Evolutionary conservation across 2,888 invertebrate genomes (phyloP), one percentile per base, ranked within the genome.

Genomic region (Phymatocera aterrima): DNA sequence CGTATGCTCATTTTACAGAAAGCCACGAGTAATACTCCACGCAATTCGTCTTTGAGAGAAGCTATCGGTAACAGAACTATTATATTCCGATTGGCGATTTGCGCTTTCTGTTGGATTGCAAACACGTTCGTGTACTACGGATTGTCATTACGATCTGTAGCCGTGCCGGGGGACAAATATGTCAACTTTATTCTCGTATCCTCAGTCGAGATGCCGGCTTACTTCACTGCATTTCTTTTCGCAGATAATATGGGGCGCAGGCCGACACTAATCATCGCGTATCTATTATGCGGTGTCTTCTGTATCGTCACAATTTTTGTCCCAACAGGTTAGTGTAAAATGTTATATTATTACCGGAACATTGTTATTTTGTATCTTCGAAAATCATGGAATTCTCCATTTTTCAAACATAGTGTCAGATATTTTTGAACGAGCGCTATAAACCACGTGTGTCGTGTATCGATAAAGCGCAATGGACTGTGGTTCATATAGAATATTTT

Each of bases 81-180:
- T 12, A 87, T 94, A 80, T 84, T 91, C 0, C 91, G 95, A 46
- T 90, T 94, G 61, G 83, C 92, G 1, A 94, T 94, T 74, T 95
- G 95, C 82, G 94, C 95, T 15, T 93, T 95, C 83, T 96, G 95
- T 91, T 96, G 96, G 96, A 93, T 96, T 21, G 94, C 96, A 0
- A 94, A 95, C 84, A 94, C 95, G 0, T 94, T 96, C 81, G 94
- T 96, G 24, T 97, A 96, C 89, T 96, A 96, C 85, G 97, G 97
- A 0, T 90, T 97, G 54, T 95, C 95, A 0, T 92, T 97, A 77
- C 96, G 96, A 90, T 94, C 96, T 0, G 95, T 96, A 2, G 92
- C 94, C 0, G 90, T 97, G 68, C 94, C 93, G 21, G 96, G 96
- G 1, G 94, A 96, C 88, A 94, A 94, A 84, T 96, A 96, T 87